Conservation (phyloP, 2,113 vertebrate species). For the Antechinus stuartii region DNA sequence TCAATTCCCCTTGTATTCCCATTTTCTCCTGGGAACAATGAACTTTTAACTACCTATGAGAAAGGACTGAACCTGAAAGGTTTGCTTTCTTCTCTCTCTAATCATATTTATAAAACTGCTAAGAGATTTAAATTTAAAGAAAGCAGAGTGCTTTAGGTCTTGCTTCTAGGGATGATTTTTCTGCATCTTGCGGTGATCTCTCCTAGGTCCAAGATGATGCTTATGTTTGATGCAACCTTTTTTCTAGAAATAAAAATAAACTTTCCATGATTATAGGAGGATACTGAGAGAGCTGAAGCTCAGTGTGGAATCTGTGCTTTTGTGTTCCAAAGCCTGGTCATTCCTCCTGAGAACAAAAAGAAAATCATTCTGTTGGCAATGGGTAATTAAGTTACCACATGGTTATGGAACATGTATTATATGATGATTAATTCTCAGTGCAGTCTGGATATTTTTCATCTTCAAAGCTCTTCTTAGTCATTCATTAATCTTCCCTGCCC, state of each 20-base stretch:
- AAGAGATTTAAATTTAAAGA: not conserved
- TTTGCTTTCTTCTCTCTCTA: not conserved
- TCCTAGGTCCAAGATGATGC: accelerated
- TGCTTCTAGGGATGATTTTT: not conserved
- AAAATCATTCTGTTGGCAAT: not conserved
- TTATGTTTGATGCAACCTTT: not conserved
- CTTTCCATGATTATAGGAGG: not conserved
- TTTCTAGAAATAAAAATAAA: not conserved
- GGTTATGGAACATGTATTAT: not conserved
- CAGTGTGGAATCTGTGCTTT: not conserved
- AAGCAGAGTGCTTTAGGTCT: not conserved
- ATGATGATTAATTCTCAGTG: slow-evolving; percentile 46
- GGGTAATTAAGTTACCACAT: slow-evolving; percentile 38
- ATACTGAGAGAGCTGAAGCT: slow-evolving; percentile 19
- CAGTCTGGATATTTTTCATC: slow-evolving; percentile 34
- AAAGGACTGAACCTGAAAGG: not conserved
- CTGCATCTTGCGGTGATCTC: not conserved
- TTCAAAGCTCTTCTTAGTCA: slow-evolving; percentile 6
- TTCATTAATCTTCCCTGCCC: slow-evolving; percentile 49
- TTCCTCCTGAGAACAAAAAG: not conserved
- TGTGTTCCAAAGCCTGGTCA: accelerated
- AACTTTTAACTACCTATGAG: not conserved
- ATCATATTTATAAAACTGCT: not conserved
- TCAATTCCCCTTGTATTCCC: not conserved
- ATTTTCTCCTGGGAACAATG: not conserved